A percentile compares a stretch with the other conserved stretches of the same genome.
Conservation (phyloP, 2,113 vertebrate species). For the Pollimyrus isidori region DNA sequence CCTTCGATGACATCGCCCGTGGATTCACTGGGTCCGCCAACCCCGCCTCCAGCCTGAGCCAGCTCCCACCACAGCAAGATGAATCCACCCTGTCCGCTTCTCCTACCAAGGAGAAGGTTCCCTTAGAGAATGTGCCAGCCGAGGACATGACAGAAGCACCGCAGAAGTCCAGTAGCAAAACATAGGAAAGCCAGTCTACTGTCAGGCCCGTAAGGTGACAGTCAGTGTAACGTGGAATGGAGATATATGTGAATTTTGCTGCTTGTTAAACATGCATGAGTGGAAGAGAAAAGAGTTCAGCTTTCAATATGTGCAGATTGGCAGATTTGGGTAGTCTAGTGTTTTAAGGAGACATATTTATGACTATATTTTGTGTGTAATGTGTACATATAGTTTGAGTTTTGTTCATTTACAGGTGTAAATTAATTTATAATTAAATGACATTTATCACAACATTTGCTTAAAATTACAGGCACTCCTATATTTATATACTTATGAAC, state of each 20-base stretch:
- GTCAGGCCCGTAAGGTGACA: not conserved
- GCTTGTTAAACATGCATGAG: not conserved
- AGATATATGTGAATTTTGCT: not conserved
- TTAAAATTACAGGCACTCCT: too few relatives aligned
- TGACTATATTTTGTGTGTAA: not conserved
- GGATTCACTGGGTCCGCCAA: constrained; percentile 48
- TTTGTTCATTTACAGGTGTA: not conserved
- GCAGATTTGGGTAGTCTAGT: not conserved
- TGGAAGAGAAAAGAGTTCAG: not conserved
- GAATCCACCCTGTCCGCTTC: constrained; percentile 21
- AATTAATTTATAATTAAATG: not conserved
- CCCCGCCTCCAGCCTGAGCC: not conserved
- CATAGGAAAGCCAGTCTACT: not conserved
- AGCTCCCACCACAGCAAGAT: constrained; percentile 42
- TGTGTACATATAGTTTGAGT: not conserved
- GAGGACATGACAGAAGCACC: constrained; percentile 2
- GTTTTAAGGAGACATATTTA: not conserved
- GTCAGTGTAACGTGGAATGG: not conserved
- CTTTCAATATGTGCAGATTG: not conserved
- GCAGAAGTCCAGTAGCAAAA: not conserved
- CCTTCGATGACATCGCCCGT: constrained; percentile 84
- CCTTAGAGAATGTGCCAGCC: constrained; percentile 45
- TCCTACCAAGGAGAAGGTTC: constrained; percentile 54
- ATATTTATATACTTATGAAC: too few relatives aligned
- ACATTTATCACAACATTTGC: not conserved